Evolutionary conservation across 2,113 vertebrate genomes (phyloP), one percentile per base, ranked within the genome.

Genomic region (Ia io): DNA sequence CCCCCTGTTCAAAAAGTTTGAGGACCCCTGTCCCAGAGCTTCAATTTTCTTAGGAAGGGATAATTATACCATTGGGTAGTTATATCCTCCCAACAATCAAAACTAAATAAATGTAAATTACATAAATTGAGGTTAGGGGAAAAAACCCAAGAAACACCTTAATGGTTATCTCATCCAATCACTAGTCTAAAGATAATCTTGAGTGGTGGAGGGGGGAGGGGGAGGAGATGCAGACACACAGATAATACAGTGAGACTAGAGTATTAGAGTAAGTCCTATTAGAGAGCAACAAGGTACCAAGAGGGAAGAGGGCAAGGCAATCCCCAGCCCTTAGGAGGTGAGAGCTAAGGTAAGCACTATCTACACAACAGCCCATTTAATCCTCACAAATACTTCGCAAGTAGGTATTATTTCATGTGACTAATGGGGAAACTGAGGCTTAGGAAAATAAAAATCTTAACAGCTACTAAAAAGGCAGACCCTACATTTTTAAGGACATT

Each of bases 121-220:
- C 28, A 1, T 2, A 67, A 77, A 47, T 47, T 47, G 40, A 89
- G 83, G 35, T 4, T 74, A 14, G 14, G 20, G 6, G 47, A 53
- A 30, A 30, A 12, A 28, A 12, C 10, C 56, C 25, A 30, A 42
- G 32, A 22, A 51, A 67, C 11, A 8, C 37, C 23, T 30, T 47
- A 59, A 32, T 14, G 18, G n/a, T 37, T 70, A 40, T 4, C 56
- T 49, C 63, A 30, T 42, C 23, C 44, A 80, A 7, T 73, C n/a
- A 51, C 23, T 17, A n/a, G 25, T 25, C 35, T 47, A 78, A 51
- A 77, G 73, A 59, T 14, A 65, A 25, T 40, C 17, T 3, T 3
- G 13, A 2, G 3, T 20, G 53, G 7, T 12, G 1, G 42, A 1
- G 8, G 4, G 32, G 37, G 9, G 0, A n/a, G 0, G 12, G 12